These are phyloP conservation scores for Eurystomus glaucurus DNA, from an alignment of 2,797 vertebrate genomes.

Conservation along the genomic window DNA sequence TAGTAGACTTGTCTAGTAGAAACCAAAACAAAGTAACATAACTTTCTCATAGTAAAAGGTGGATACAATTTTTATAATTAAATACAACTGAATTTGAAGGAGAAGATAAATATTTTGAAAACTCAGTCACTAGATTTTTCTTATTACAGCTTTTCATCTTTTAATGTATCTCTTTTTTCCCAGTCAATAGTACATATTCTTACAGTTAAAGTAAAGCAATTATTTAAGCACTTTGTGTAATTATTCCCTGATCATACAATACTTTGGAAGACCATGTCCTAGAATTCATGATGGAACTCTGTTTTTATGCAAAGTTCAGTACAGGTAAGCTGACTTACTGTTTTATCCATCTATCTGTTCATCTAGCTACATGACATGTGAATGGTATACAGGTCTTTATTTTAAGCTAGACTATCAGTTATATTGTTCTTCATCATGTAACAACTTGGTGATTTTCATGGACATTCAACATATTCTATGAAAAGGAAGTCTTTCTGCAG, in stretches of 20 bases:
- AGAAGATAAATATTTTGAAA: neutral
- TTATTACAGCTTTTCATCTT: neutral
- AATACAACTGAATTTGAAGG: neutral
- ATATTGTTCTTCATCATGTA: neutral
- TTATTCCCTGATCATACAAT: neutral
- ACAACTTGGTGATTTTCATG: neutral
- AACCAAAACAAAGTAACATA: neutral
- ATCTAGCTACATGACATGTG: accelerated
- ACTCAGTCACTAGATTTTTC: accelerated
- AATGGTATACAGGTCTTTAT: neutral
- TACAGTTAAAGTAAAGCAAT: neutral
- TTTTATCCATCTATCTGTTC: neutral
- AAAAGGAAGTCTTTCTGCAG: neutral
- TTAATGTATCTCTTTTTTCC: neutral
- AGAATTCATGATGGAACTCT: neutral
- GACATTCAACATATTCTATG: neutral
- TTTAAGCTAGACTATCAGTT: neutral
- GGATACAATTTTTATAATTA: neutral
- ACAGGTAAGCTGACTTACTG: neutral
- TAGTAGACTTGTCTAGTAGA: neutral
- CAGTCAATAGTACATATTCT: neutral
- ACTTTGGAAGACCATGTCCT: neutral
- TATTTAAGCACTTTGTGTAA: neutral
- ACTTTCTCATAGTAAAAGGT: neutral
- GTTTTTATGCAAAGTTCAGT: neutral